A percentile compares a stretch with the other conserved stretches of the same genome.
Evolutionary conservation across 2,113 vertebrate species (phyloP).

Genomic region (Tursiops truncatus): DNA sequence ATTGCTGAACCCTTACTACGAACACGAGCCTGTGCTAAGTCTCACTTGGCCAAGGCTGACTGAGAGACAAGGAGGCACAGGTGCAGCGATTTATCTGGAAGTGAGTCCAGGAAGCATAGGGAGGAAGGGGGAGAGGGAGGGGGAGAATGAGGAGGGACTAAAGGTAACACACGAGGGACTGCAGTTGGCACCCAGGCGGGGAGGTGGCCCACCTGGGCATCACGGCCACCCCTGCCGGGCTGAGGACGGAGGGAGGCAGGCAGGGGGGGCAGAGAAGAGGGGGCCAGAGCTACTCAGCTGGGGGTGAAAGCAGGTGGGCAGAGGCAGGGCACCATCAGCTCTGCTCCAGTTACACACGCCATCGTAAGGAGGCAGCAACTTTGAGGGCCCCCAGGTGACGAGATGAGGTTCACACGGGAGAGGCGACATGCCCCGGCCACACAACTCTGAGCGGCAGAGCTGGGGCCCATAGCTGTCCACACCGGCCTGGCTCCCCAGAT

Average conservation of each 20-base stretch:
- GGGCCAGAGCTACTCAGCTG: neutral
- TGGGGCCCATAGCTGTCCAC: too few species aligned
- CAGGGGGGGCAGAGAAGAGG: neutral
- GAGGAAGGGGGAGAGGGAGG: neutral
- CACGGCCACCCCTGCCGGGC: accelerated
- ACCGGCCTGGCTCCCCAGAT: too few species aligned
- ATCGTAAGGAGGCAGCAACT: neutral
- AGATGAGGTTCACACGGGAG: neutral
- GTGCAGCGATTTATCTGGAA: neutral
- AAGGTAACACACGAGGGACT: neutral
- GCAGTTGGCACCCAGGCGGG: too few species aligned
- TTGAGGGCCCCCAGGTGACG: neutral
- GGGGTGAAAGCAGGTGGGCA: neutral
- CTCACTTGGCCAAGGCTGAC: neutral
- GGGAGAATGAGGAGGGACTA: neutral
- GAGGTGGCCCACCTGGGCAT: neutral
- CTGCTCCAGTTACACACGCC: neutral
- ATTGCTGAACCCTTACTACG: neutral
- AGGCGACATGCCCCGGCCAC: accelerated
- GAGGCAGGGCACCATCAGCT: neutral
- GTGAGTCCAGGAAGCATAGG: neutral
- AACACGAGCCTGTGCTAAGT: neutral
- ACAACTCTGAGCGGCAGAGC: neutral
- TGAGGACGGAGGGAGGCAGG: neutral
- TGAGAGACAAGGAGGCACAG: neutral